phyloP scores from a whole-genome alignment of 2,888 invertebrate species.

The Gortyna flavago region DNA sequence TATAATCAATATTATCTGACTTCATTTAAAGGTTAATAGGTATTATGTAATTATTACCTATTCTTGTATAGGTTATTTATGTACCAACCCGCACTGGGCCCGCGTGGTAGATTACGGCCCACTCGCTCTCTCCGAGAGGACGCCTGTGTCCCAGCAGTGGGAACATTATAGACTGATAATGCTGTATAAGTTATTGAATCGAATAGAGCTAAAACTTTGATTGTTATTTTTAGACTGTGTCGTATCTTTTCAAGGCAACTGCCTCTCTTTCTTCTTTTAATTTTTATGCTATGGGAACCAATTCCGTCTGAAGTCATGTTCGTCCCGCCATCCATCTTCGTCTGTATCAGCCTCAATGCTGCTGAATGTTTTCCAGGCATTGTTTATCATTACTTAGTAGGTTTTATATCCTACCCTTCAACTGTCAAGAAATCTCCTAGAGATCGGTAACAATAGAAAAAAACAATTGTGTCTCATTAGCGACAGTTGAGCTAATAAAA shows the following conservation, averaged over 20 bases:
- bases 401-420: not conserved
- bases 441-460: too few species aligned
- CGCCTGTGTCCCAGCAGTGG: too few species aligned
- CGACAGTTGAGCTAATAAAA: too few species aligned
- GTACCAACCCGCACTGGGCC: not conserved
- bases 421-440: too few species aligned
- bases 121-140: not conserved
- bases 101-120: not conserved
- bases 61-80: not conserved
- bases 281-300: not conserved
- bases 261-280: not conserved
- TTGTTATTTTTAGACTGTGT: not conserved
- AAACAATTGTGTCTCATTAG: too few species aligned
- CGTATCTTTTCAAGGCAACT: not conserved
- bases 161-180: not conserved
- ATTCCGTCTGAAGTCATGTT: not conserved
- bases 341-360: not conserved
- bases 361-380: not conserved
- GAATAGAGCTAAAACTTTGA: not conserved
- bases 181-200: not conserved
- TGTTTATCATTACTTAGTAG: not conserved
- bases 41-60: not conserved
- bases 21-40: not conserved
- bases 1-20: not conserved
- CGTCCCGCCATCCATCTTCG: not conserved